Evolutionary conservation across 2,888 invertebrate species (phyloP).

Genomic region (Phlogophora meticulosa): DNA sequence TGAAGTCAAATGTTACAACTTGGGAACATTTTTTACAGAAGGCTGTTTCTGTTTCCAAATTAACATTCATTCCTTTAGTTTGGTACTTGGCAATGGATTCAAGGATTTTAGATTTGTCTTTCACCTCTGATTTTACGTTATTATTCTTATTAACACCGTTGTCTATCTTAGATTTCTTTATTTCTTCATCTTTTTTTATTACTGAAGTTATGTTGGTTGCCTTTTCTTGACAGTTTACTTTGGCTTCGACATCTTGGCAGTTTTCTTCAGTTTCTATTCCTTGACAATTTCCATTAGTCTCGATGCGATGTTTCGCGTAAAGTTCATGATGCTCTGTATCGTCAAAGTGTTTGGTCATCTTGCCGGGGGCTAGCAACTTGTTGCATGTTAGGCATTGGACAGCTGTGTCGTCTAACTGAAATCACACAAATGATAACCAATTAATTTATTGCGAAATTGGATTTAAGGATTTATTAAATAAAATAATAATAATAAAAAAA

Average conservation of each 20-base stretch:
- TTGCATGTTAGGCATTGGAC: constrained; percentile 78
- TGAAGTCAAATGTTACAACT: constrained; percentile 51
- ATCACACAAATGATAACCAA: constrained; percentile 31
- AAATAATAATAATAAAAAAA: too few relatives aligned
- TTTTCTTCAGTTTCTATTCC: background rate
- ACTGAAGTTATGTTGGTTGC: background rate
- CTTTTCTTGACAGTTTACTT: background rate
- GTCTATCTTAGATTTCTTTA: background rate
- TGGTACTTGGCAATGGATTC: constrained; percentile 57
- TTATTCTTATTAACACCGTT: background rate
- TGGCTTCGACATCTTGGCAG: background rate
- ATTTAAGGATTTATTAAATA: too few relatives aligned
- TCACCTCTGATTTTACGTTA: constrained; percentile 13
- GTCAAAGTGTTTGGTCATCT: constrained; percentile 67
- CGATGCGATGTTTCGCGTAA: constrained; percentile 35
- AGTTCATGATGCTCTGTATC: constrained; percentile 62
- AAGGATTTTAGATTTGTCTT: constrained; percentile 58
- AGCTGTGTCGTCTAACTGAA: constrained; percentile 72
- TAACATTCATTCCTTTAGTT: constrained; percentile 64
- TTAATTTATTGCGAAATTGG: background rate
- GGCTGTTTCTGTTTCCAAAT: constrained; percentile 64
- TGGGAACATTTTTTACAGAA: constrained; percentile 64
- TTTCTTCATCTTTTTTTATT: background rate
- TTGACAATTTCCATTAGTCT: constrained; percentile 10
- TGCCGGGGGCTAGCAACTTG: constrained; percentile 55